These are phyloP conservation scores for Parnassius glacialis DNA, from an alignment of 2,888 invertebrate genomes.

Conservation along the genomic window DNA sequence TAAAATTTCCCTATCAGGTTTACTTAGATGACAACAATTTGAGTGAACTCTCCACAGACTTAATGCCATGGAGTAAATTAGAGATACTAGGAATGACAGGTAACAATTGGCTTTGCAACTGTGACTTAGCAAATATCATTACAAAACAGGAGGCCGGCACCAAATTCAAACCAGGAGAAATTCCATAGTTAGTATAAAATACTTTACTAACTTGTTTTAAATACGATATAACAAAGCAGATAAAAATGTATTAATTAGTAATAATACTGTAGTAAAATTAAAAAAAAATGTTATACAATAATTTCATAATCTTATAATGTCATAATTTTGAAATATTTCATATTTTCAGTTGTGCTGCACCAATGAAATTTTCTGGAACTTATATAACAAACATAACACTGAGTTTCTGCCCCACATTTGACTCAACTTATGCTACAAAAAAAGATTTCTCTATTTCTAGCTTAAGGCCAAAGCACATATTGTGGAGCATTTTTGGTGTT, in stretches of 20 bases:
- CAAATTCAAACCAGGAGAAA: slow-evolving; percentile 61
- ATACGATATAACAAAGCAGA: too few relatives aligned
- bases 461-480: slow-evolving; percentile 64
- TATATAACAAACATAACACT: slow-evolving; percentile 66
- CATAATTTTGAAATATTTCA: slow-evolving; percentile 8
- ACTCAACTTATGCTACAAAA: slow-evolving; percentile 52
- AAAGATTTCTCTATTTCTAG: slow-evolving; percentile 52
- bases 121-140: slow-evolving; percentile 72
- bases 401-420: slow-evolving; percentile 65
- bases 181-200: slow-evolving; percentile 62
- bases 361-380: slow-evolving; percentile 64
- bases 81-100: slow-evolving; percentile 79
- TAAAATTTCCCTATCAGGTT: slow-evolving; percentile 59
- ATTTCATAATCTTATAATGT: too few relatives aligned
- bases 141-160: slow-evolving; percentile 61
- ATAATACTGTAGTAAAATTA: too few relatives aligned
- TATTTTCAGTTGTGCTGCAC: slow-evolving; percentile 70
- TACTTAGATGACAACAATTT: slow-evolving; percentile 83
- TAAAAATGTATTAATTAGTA: too few relatives aligned
- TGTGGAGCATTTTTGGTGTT: slow-evolving; percentile 72
- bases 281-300: too few relatives aligned
- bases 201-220: too few relatives aligned
- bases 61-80: slow-evolving; percentile 79
- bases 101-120: slow-evolving; percentile 85
- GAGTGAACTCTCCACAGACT: slow-evolving; percentile 72